Evolutionary conservation across 2,797 vertebrate species (phyloP).

Genomic region (Schizopygopsis pylzovi): DNA sequence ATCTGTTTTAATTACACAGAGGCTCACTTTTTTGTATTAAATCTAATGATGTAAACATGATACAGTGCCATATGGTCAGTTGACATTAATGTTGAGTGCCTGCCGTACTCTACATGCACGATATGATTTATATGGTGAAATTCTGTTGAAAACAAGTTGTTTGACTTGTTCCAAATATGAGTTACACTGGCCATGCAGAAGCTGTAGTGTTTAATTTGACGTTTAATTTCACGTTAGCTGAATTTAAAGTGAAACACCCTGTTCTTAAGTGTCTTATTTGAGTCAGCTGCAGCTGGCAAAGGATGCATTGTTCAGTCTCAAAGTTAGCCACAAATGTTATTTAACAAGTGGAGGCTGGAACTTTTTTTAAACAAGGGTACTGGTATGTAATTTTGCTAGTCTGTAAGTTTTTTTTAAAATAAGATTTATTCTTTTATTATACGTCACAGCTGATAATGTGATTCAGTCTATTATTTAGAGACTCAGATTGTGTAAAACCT

Average conservation of each 20-base stretch:
- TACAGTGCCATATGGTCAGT: slow-evolving; percentile 30
- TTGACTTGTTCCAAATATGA: slow-evolving; percentile 7
- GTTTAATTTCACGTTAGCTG: slow-evolving; percentile 34
- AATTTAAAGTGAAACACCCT: slow-evolving; percentile 34
- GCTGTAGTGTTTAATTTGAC: slow-evolving; percentile 17
- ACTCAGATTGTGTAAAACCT: not conserved
- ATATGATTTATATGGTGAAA: slow-evolving; percentile 7
- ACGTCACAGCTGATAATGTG: not conserved
- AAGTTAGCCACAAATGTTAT: slow-evolving; percentile 40
- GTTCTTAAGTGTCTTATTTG: slow-evolving; percentile 42
- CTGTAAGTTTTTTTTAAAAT: not conserved
- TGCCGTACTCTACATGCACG: not conserved
- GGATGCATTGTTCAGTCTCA: slow-evolving; percentile 28
- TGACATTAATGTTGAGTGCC: not conserved
- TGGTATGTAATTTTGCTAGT: slow-evolving; percentile 14
- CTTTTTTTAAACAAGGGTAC: slow-evolving; percentile 15
- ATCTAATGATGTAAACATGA: slow-evolving; percentile 18
- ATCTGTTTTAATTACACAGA: slow-evolving; percentile 36
- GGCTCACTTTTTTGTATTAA: slow-evolving; percentile 17
- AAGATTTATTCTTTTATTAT: not conserved
- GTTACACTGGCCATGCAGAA: not conserved
- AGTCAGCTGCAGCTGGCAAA: slow-evolving; percentile 54
- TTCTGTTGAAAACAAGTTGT: slow-evolving; percentile 6
- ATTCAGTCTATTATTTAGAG: not conserved
- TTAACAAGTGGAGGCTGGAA: slow-evolving; percentile 29